phyloP scores from a whole-genome alignment of 2,888 invertebrate species.

The Nipponacmea schrenckii region DNA sequence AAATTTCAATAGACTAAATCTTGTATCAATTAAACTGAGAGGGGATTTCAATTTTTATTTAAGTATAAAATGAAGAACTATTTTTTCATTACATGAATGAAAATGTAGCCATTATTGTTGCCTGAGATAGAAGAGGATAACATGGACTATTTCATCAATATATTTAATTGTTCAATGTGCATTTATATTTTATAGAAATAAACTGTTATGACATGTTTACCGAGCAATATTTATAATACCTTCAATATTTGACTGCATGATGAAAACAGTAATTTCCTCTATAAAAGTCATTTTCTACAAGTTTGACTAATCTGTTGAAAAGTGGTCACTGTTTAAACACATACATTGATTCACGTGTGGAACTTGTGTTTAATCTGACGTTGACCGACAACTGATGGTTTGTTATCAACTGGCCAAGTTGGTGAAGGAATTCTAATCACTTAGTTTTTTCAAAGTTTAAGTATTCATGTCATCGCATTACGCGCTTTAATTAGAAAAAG shows the following conservation, averaged over 20 bases:
- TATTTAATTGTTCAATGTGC: no score
- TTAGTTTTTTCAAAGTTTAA: slow-evolving; percentile 9
- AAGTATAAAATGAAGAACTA: no score
- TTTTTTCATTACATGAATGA: no score
- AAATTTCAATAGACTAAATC: no score
- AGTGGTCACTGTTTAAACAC: slow-evolving; percentile 5
- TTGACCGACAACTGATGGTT: slow-evolving; percentile 3
- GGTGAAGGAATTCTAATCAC: slow-evolving; percentile 9
- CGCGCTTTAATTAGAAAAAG: slow-evolving; percentile 8
- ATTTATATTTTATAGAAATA: no score
- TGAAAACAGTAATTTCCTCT: not conserved
- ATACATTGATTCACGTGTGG: slow-evolving; percentile 3
- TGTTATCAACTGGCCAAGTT: slow-evolving; percentile 6
- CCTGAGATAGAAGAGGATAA: no score
- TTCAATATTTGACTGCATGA: not conserved
- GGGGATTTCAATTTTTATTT: no score
- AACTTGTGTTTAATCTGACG: slow-evolving; percentile 2
- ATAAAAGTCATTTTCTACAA: slow-evolving; percentile 6
- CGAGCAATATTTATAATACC: slow-evolving; percentile 3
- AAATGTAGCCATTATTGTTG: no score
- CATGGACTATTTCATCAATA: no score
- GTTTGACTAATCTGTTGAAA: not conserved
- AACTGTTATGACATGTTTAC: not conserved
- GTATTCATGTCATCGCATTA: slow-evolving; percentile 8
- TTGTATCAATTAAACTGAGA: no score